Base-by-base conservation (phyloP, 35 echinoderm and acorn worm genomes). In the Apostichopus californicus region DNA sequence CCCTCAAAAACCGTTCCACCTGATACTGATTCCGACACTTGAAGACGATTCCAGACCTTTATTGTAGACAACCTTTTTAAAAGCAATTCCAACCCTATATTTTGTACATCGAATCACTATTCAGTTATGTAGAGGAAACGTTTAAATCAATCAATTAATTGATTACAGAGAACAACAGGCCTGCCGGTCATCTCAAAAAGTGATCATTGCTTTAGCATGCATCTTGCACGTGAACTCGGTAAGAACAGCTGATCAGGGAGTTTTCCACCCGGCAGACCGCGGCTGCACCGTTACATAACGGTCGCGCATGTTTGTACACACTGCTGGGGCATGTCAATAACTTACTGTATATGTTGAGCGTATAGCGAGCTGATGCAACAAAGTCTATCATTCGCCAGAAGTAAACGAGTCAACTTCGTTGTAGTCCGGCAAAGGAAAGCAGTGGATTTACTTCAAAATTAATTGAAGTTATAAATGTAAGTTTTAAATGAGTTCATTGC, bases 231-330 rank as follows among this genome's bases (percentile, higher is more conserved):
- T 83, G 80, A 83, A 83, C 24, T 55, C 34, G 14, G 13, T 83
- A 46, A 55, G 80, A 83, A 83, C 80, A 83, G 80, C 80, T 83
- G 80, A 83, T 83, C n/a, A 8, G 9, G 80, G 80, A 83, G 46
- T 55, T 83, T 83, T 83, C 80, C 80, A 83, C 15, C 55, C 26
- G 34, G 9, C n/a, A 28, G 25, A 46, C 79, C 2, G 34, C 9
- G 24, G 15, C 13, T 80, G 54, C 77, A 22, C 28, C 9, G 20
- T 21, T 81, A 83, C 34, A 83, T 17, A 55, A 55, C 0, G 80
- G 10, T 5, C 80, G 52, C 13, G 9, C 13, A 34, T 18, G 0
- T 8, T 15, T 9, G 17, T 46, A 18, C 34, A 17, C 28, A 15
- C 23, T 28, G 34, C 8, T 17, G 34, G 34, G 2, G 34, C 34